Conservation (phyloP, 2,113 vertebrate genomes). For the Bubalus kerabau region DNA sequence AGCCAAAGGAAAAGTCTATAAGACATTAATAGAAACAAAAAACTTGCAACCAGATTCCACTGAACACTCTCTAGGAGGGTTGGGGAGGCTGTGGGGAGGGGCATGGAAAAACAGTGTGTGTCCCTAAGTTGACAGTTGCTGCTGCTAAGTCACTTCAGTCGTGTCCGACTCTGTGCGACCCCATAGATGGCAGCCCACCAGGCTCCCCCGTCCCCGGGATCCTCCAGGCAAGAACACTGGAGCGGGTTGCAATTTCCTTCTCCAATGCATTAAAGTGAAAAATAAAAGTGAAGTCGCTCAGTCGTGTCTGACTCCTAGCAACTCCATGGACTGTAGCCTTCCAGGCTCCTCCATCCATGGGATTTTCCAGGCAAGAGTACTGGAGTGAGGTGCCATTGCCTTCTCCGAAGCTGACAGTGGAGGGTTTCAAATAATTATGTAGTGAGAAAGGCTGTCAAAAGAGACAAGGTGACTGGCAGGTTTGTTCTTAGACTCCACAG, state of each 20-base stretch:
- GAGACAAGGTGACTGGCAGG: accelerated
- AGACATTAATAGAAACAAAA: not conserved
- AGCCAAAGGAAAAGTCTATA: not conserved
- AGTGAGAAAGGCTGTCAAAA: not conserved
- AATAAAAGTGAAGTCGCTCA: not conserved
- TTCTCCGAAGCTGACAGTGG: not conserved
- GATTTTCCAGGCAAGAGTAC: not conserved
- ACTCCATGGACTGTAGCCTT: too few species aligned
- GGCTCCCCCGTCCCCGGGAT: not conserved
- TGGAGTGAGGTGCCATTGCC: not conserved
- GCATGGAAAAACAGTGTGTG: not conserved
- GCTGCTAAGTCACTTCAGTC: not conserved
- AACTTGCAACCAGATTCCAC: not conserved
- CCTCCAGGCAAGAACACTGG: not conserved
- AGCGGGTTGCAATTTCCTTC: not conserved
- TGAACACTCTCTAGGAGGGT: not conserved
- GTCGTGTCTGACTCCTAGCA: too few species aligned
- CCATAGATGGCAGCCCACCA: not conserved
- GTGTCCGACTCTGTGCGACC: accelerated
- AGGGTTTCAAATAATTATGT: not conserved
- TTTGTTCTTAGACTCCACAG: not conserved
- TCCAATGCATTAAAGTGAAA: not conserved
- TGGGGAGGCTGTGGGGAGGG: accelerated
- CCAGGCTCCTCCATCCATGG: too few species aligned
- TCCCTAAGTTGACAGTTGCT: not conserved